Evolutionary conservation across 2,113 vertebrate genomes (phyloP).

Genomic region (Seriola quinqueradiata): DNA sequence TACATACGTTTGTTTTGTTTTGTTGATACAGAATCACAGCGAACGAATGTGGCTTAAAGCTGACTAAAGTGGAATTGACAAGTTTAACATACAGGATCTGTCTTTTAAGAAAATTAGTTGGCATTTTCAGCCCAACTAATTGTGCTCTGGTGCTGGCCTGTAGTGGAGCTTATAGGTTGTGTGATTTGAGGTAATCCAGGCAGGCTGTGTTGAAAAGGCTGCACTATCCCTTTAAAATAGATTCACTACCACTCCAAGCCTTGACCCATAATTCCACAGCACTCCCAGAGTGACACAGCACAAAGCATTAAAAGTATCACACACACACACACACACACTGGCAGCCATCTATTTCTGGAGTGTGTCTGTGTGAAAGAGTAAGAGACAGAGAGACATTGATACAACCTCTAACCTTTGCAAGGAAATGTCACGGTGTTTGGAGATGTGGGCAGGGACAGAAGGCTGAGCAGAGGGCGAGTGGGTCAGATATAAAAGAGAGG

Average conservation of each 20-base stretch:
- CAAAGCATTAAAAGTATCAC: slow-evolving; percentile 44
- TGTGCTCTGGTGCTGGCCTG: not conserved
- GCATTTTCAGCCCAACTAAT: not conserved
- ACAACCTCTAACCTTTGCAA: slow-evolving; percentile 83
- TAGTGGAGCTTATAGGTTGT: not conserved
- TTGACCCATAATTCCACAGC: slow-evolving; percentile 52
- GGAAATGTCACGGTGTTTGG: slow-evolving; percentile 76
- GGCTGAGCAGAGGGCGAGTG: slow-evolving; percentile 9
- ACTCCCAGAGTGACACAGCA: slow-evolving; percentile 59
- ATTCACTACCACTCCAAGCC: not conserved
- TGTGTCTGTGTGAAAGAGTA: slow-evolving; percentile 30
- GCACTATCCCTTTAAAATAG: slow-evolving; percentile 47
- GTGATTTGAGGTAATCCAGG: slow-evolving; percentile 1
- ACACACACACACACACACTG: slow-evolving; percentile 14
- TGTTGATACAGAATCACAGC: too few species aligned
- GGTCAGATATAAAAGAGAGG: slow-evolving; percentile 21
- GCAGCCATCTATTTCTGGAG: slow-evolving; percentile 68
- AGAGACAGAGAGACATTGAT: slow-evolving; percentile 66
- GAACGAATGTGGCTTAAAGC: not conserved
- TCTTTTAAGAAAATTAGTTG: not conserved
- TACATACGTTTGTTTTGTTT: too few species aligned
- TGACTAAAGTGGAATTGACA: not conserved
- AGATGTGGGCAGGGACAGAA: slow-evolving; percentile 29
- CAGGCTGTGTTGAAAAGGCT: slow-evolving; percentile 3
- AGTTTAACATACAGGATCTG: not conserved